Base-by-base conservation (phyloP, 2,113 vertebrate genomes). In the Trochalopteron elliotii region DNA sequence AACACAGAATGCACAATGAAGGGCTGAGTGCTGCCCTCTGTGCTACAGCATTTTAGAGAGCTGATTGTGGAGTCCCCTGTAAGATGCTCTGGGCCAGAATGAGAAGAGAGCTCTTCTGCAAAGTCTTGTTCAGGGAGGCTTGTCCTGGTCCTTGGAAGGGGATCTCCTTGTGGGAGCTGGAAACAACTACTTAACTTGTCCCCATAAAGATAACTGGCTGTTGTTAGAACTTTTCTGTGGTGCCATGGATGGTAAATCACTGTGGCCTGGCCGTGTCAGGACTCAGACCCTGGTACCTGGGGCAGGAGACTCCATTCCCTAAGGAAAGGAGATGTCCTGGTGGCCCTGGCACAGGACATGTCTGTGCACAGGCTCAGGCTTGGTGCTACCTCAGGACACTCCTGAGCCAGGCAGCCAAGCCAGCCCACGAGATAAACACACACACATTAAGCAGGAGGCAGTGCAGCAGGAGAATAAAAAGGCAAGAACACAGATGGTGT, bases 1-100 rank as follows among this genome's bases (percentile, higher is more conserved):
- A n/a, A 9, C 1, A 27, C 9, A 22, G 27, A 56, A 49, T 3
- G 15, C 1, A 3, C 14, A 63, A 24, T 0, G 0, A 33, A 60
- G 55, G 45, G 44, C 59, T 61, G 35, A 45, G 28, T 50, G 40
- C 53, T 79, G 24, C 76, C 21, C 24, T 65, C 20, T 50, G 3
- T 33, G 17, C n/a, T 35, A 2, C 25, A 45, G 35, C 45, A 24
- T 15, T 42, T 69, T 7, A 23, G 31, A 6, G 23, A 74, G 57
- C 22, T 80, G 39, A 15, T 35, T 49, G n/a, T 40, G n/a, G 45
- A 65, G 20, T 27, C 2, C 5, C 65, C 35, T 1, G 1, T 15
- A 70, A 79, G 45, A 9, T 27, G 12, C 13, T 59, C 21, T 35
- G 19, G 67, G 35, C 22, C 55, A 63, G 33, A n/a, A 42, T 24